Conservation (phyloP, 1,140 invertebrate genomes). For the Scaptomyza hsui region DNA sequence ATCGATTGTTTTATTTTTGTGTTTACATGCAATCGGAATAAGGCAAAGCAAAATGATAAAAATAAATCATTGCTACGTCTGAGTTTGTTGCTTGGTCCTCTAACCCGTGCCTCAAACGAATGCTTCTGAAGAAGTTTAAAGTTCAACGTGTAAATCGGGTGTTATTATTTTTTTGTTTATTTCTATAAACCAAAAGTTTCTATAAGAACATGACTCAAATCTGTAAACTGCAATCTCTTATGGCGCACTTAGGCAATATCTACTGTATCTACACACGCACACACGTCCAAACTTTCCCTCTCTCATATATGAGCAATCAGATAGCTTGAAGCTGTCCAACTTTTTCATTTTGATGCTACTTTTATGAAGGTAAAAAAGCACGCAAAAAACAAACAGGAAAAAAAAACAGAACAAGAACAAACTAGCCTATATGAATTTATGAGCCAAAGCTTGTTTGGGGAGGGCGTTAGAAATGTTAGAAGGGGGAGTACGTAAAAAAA, state of each 20-base stretch:
- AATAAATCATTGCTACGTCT: too few relatives aligned
- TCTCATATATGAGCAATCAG: not conserved
- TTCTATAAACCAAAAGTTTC: too few relatives aligned
- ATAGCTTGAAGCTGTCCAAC: slow-evolving; percentile 45
- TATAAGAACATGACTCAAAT: too few relatives aligned
- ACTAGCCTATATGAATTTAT: slow-evolving; percentile 81
- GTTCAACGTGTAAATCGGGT: too few relatives aligned
- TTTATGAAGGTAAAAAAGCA: slow-evolving; percentile 38
- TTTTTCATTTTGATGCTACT: slow-evolving; percentile 37
- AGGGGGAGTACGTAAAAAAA: slow-evolving; percentile 1
- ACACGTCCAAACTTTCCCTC: not conserved
- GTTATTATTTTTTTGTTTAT: too few relatives aligned
- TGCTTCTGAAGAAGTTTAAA: too few relatives aligned
- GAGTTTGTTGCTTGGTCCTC: too few relatives aligned
- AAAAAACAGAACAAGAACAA: slow-evolving; percentile 26
- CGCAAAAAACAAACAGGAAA: not conserved
- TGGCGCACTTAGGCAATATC: not conserved
- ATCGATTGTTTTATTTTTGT: too few relatives aligned
- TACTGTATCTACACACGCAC: slow-evolving; percentile 12
- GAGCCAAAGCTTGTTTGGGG: slow-evolving; percentile 29
- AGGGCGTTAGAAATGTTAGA: too few relatives aligned
- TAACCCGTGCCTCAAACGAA: too few relatives aligned
- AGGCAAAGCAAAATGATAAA: too few relatives aligned
- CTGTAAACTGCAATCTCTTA: not conserved
- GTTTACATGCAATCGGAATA: too few relatives aligned